phyloP scores from a whole-genome alignment of 2,113 vertebrate species.

The Sebastes fasciatus region DNA sequence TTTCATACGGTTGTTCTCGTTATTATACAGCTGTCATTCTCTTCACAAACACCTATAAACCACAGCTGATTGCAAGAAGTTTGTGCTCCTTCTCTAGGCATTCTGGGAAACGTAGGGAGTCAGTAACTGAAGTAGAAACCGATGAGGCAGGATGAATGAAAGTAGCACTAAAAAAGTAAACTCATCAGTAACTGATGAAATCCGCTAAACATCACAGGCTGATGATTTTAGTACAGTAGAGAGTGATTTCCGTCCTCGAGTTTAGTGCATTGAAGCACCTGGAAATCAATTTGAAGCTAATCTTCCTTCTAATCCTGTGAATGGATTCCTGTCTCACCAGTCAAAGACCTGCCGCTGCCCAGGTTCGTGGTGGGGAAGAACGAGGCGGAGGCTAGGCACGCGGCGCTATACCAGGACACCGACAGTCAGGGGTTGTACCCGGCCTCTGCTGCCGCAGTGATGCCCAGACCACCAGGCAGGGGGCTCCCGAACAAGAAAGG shows the following conservation, averaged over 20 bases:
- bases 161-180: neutral
- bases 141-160: neutral
- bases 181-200: neutral
- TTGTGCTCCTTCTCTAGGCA: neutral
- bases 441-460: conserved; percentile 89
- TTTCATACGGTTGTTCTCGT: conserved; percentile 3
- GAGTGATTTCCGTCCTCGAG: neutral
- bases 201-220: neutral
- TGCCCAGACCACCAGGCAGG: conserved; percentile 94
- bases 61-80: conserved; percentile 2
- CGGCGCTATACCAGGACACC: conserved; percentile 90
- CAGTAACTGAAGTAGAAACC: neutral
- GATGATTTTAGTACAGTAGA: neutral
- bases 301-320: conserved; percentile 20
- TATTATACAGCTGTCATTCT: conserved; percentile 6
- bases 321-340: conserved; percentile 78
- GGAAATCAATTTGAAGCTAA: conserved; percentile 7
- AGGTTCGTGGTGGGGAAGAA: conserved; percentile 95
- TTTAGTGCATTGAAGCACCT: conserved; percentile 5
- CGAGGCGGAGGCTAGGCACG: conserved; percentile 91
- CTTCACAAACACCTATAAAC: neutral
- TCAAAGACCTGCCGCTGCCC: conserved; percentile 95
- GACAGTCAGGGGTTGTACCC: conserved; percentile 93
- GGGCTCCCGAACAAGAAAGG: conserved; percentile 92
- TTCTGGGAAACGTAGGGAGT: conserved; percentile 24